Evolutionary conservation across 2,113 vertebrate genomes (phyloP).

Genomic region (Emydura subglobosa): DNA sequence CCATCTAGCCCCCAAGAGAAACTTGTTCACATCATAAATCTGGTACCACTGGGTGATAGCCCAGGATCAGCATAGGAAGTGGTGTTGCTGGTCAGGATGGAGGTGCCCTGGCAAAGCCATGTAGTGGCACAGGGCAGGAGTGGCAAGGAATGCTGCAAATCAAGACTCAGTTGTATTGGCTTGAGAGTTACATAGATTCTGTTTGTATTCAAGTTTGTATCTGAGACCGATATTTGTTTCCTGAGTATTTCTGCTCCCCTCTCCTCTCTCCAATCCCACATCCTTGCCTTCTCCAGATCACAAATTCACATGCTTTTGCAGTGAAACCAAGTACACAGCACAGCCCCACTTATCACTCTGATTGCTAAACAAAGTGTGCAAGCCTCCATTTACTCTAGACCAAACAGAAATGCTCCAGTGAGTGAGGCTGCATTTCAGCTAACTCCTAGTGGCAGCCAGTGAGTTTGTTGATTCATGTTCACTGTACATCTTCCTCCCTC

Average conservation of each 20-base stretch:
- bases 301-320: background rate
- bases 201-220: background rate
- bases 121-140: background rate
- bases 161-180: background rate
- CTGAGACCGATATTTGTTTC: background rate
- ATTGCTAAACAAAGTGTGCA: background rate
- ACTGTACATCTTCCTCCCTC: background rate
- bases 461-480: slow-evolving; percentile 32
- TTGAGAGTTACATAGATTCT: background rate
- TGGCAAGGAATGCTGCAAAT: background rate
- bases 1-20: background rate
- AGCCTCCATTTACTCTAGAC: background rate
- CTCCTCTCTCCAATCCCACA: background rate
- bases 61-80: background rate
- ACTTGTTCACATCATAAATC: background rate
- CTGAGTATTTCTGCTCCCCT: background rate
- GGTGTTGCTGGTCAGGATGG: background rate
- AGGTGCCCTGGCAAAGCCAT: background rate
- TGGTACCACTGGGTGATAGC: background rate
- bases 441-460: background rate
- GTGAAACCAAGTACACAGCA: background rate
- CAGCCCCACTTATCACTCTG: background rate
- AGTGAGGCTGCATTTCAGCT: background rate
- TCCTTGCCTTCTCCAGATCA: background rate
- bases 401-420: background rate